Conservation (phyloP, 2,113 vertebrate species). For the Eurystomus gularis region DNA sequence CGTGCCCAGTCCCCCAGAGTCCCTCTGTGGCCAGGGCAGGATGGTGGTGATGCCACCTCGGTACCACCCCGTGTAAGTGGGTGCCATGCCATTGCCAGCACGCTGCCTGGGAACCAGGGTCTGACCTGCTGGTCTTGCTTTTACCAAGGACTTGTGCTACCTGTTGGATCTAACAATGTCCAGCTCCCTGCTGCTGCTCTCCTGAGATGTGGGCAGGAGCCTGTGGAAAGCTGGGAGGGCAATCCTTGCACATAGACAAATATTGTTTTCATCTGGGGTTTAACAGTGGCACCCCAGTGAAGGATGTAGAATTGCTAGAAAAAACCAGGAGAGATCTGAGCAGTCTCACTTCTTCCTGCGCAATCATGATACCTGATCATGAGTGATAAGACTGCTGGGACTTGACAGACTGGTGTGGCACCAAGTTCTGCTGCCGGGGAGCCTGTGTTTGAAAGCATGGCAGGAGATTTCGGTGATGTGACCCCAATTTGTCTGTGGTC, state of each 20-base stretch:
- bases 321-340: background rate
- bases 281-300: background rate
- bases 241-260: background rate
- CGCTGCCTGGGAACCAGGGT: background rate
- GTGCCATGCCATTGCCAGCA: background rate
- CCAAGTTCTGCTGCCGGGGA: background rate
- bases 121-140: background rate
- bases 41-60: background rate
- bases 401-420: background rate
- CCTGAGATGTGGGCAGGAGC: background rate
- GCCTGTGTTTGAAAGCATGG: background rate
- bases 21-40: background rate
- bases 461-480: background rate
- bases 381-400: background rate
- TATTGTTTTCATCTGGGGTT: background rate
- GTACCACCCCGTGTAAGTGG: background rate
- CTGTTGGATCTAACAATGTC: background rate
- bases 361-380: background rate
- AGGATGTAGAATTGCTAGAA: too few species aligned
- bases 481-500: fast-evolving
- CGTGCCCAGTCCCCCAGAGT: too few species aligned
- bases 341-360: background rate
- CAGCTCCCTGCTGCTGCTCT: background rate
- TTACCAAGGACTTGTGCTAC: background rate
- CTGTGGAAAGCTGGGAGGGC: background rate